Base-by-base conservation (phyloP, 2,113 vertebrate species). In the Mastomys natalensis region DNA sequence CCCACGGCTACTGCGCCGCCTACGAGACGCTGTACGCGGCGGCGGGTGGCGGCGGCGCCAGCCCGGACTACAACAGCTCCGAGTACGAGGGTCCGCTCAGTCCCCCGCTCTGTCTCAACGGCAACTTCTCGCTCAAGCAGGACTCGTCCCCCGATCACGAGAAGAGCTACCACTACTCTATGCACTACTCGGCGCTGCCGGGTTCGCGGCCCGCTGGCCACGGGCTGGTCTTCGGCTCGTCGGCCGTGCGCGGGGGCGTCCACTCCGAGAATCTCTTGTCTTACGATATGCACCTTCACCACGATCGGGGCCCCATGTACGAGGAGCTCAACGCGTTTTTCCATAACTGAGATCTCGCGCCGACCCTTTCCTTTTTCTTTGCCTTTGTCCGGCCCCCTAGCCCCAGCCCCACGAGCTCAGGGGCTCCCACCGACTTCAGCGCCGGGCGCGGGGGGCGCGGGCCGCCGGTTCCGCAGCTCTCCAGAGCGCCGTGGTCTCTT, bases 281-380 rank as follows among this genome's bases (percentile, higher is more conserved):
- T 98, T 99, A 99, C 97, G 99, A 99, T 98, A 99, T 99, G 99
- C 99, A 99, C 98, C 98, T 99, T 98, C 99, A 99, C 97, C 99
- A 99, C 97, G 99, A 99, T 97, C 98, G 99, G 97, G 98, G 99
- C 93, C 99, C 99, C 70, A 98, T 99, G 97, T 99, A 99, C 90
- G 99, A 99, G 89, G 99, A 99, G 99, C 99, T 99, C 95, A 99
- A 99, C 95, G 99, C 99, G 92, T 99, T 99, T 98, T 99, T 99
- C 98, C 99, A 99, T 98, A 99, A 99, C 98, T 99, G 98, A 98
- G 97, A 95, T 95, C 96, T 96, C 95, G 86, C 29, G 55, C 90
- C 84, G 40, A 89, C 31, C 94, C 95, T 81, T 48, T 93, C 45
- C 95, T 89, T 94, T 96, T 95, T 95, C 92, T 96, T 96, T 95